Conservation (phyloP, 2,113 vertebrate genomes). For the Hypanus sabinus region DNA sequence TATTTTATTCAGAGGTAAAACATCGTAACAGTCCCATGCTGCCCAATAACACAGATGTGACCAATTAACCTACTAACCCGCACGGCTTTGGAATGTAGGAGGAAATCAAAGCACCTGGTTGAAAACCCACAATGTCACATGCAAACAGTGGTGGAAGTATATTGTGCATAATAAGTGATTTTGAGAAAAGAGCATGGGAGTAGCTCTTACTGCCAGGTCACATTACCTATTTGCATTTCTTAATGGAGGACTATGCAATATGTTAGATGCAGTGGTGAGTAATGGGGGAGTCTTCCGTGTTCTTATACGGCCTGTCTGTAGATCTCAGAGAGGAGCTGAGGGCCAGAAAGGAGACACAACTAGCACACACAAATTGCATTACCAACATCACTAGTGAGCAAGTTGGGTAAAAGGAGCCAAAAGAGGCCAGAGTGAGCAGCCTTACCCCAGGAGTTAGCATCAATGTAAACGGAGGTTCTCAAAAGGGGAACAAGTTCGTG, state of each 20-base stretch:
- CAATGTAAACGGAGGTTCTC: no score
- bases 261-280: not conserved
- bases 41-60: no score
- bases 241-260: not conserved
- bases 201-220: not conserved
- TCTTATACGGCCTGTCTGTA: not conserved
- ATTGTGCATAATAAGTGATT: no score
- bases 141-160: no score
- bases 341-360: not conserved
- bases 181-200: not conserved
- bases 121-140: no score
- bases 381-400: not conserved
- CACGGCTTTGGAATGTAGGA: no score
- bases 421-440: not conserved
- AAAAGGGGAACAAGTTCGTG: not conserved
- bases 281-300: no score
- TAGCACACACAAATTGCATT: not conserved
- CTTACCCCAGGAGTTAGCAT: not conserved
- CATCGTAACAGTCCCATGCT: no score
- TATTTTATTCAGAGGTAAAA: no score
- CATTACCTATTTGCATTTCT: not conserved
- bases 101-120: no score
- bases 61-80: no score
- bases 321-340: not conserved
- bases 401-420: not conserved